Evolutionary conservation across 2,113 vertebrate genomes (phyloP).

Genomic region (Oxyura jamaicensis): DNA sequence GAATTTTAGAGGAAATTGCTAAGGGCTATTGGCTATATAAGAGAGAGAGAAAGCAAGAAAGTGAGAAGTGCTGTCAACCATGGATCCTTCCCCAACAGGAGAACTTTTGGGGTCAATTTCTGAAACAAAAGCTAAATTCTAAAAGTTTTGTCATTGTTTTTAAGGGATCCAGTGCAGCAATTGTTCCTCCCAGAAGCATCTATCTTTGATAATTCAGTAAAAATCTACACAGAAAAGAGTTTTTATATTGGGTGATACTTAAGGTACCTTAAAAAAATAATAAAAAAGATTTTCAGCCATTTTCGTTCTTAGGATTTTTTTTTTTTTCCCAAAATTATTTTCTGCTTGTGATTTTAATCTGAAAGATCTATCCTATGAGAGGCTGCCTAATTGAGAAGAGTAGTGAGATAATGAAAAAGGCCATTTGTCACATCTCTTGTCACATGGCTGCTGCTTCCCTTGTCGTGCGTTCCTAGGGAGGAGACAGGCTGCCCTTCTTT

Average conservation of each 20-base stretch:
- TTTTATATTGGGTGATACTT: not conserved
- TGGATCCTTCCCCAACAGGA: not conserved
- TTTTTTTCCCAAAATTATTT: not conserved
- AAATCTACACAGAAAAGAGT: not conserved
- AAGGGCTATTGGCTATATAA: not conserved
- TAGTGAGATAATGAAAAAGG: slow-evolving; percentile 13
- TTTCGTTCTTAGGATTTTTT: slow-evolving; percentile 30
- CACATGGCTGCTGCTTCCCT: not conserved
- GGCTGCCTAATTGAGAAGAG: slow-evolving; percentile 39
- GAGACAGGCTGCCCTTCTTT: not conserved
- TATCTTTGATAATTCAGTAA: not conserved
- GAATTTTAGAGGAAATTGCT: slow-evolving; percentile 37
- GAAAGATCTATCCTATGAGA: slow-evolving; percentile 24
- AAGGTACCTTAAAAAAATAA: not conserved
- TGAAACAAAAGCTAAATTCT: not conserved
- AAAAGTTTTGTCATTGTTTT: not conserved
- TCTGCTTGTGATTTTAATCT: slow-evolving; percentile 32
- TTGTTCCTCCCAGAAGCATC: not conserved
- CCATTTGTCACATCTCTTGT: not conserved
- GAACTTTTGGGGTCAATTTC: not conserved
- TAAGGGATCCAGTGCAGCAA: not conserved
- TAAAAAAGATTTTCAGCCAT: not conserved
- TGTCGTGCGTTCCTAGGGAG: not conserved
- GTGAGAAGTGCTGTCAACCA: not conserved
- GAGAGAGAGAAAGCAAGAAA: not conserved